These are phyloP conservation scores for Cathartes aura DNA, from an alignment of 2,113 vertebrate species.

Conservation along the genomic window DNA sequence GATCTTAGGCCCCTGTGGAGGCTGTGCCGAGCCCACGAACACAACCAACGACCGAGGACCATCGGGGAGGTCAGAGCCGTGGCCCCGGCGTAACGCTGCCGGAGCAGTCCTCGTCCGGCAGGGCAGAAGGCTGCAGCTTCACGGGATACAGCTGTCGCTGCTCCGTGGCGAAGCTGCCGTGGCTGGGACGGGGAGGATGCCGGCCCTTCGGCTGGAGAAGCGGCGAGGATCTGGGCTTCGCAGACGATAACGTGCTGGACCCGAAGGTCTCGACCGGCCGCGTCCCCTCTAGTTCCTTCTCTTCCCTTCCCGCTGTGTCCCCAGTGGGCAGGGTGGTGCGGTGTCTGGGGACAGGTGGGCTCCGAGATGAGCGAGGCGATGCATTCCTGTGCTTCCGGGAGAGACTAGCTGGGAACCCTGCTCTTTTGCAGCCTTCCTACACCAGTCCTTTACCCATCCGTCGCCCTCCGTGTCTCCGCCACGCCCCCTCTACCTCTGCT, in stretches of 20 bases:
- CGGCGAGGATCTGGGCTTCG: background rate
- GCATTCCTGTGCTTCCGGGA: background rate
- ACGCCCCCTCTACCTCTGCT: background rate
- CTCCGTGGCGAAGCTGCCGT: background rate
- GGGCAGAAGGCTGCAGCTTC: background rate
- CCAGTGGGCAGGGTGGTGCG: background rate
- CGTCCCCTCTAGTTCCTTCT: background rate
- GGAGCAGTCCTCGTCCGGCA: accelerated
- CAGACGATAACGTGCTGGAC: background rate
- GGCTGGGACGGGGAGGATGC: background rate
- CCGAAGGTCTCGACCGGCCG: background rate
- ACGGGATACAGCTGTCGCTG: background rate
- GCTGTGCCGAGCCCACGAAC: background rate
- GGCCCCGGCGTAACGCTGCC: background rate
- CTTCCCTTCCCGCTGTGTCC: background rate
- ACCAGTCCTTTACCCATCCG: background rate
- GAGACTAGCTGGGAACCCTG: background rate
- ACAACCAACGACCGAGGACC: background rate
- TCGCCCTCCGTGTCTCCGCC: accelerated
- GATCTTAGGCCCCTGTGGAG: background rate
- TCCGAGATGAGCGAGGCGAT: background rate
- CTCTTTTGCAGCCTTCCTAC: background rate
- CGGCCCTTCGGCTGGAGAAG: background rate
- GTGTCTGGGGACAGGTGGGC: background rate
- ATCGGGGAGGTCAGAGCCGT: background rate